A percentile compares a stretch with the other conserved stretches of the same genome.
Conservation (phyloP, 64 coral and sea anemone genomes). For the Anthopleura sola region DNA sequence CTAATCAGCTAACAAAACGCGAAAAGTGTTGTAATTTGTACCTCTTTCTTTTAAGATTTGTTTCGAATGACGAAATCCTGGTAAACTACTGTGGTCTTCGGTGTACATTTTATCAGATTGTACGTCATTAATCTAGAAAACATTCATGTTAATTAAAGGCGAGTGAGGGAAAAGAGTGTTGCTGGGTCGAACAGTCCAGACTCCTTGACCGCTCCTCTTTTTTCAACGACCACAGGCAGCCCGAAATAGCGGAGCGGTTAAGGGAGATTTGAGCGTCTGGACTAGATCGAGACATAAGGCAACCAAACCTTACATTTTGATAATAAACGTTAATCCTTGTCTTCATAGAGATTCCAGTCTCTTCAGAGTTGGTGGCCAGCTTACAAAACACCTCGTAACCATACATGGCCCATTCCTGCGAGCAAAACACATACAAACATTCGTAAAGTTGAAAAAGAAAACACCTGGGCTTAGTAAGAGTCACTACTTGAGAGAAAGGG, state of each 20-base stretch:
- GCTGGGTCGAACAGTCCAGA: too few relatives aligned
- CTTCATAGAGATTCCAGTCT: not conserved
- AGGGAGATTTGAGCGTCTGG: too few relatives aligned
- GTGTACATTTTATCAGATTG: not conserved
- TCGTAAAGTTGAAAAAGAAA: not conserved
- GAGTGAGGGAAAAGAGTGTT: too few relatives aligned
- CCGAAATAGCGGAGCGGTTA: too few relatives aligned
- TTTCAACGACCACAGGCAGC: too few relatives aligned
- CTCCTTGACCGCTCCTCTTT: too few relatives aligned
- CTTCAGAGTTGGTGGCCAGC: not conserved
- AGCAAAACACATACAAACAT: not conserved
- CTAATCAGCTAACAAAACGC: too few relatives aligned
- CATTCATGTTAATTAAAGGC: not conserved
- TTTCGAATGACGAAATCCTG: not conserved
- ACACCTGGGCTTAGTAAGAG: not conserved
- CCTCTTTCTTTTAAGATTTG: slow-evolving; percentile 7
- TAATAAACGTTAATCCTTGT: not conserved
- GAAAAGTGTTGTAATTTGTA: not conserved
- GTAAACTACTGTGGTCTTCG: not conserved
- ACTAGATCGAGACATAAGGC: not conserved
- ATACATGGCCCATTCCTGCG: not conserved
- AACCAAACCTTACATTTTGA: not conserved
- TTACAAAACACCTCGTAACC: not conserved
- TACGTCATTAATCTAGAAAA: not conserved
- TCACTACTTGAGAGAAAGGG: too few relatives aligned